Percentiles rank a stretch among this genome's conserved stretches.
Evolutionary conservation across 2,797 vertebrate genomes (phyloP).

Genomic region (Petrocephalus sullivani): DNA sequence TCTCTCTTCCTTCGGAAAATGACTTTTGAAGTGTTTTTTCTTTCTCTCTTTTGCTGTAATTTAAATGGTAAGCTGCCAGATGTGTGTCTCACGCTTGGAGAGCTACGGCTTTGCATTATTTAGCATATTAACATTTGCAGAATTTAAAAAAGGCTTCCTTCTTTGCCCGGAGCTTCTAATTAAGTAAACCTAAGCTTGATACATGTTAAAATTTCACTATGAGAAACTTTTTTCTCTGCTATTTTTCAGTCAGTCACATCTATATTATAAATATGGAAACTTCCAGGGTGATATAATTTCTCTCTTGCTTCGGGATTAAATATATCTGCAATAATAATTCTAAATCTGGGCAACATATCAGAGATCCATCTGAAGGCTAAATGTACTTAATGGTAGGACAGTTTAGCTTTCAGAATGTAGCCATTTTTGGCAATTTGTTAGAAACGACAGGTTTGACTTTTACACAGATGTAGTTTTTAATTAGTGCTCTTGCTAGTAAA

Average conservation of each 20-base stretch:
- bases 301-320: conserved; percentile 90
- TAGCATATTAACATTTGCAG: conserved; percentile 99
- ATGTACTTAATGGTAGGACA: conserved; percentile 56
- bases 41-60: conserved; percentile 81
- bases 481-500: conserved; percentile 52
- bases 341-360: conserved; percentile 86
- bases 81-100: conserved; percentile 99
- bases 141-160: conserved; percentile 99
- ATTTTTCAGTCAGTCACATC: conserved; percentile 77
- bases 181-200: conserved; percentile 99
- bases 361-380: conserved; percentile 71
- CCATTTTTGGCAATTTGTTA: conserved; percentile 41
- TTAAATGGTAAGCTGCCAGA: conserved; percentile 99
- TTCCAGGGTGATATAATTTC: conserved; percentile 82
- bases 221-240: conserved; percentile 76
- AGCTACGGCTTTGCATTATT: conserved; percentile 99
- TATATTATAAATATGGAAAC: conserved; percentile 95
- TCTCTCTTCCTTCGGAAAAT: conserved; percentile 82
- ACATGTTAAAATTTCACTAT: conserved; percentile 97
- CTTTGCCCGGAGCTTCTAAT: conserved; percentile 99
- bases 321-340: conserved; percentile 94
- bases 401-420: conserved; percentile 37
- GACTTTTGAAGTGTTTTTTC: conserved; percentile 81
- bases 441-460: conserved; percentile 55
- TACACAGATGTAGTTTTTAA: conserved; percentile 58